Base-by-base conservation (phyloP, 2,888 invertebrate genomes). In the Trachelus stipa region DNA sequence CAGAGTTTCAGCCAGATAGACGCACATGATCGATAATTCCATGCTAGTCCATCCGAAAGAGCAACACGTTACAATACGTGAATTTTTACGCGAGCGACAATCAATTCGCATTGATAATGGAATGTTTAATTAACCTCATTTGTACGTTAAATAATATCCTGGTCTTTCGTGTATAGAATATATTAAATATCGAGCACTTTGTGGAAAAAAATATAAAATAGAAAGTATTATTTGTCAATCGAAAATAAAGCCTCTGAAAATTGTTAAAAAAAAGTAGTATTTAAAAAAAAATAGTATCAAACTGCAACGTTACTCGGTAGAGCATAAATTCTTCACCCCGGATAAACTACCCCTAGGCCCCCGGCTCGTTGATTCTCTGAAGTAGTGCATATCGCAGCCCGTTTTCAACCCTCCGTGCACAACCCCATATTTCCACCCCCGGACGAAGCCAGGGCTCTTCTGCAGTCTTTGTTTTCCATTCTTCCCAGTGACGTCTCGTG, bases 391-490 rank as follows among this genome's bases (percentile, higher is more conserved):
- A 56, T 56, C 56, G 56, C 23, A 15, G 71, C 71, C 33, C 71
- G 31, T 34, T 71, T 69, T 31, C 33, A 71, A 33, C 71, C 33
- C 71, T 71, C 85, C 82, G 82, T 85, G 85, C 85, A 83, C 88
- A 86, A 84, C 88, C 90, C 89, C 84, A 81, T 87, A 85, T 85
- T 87, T 71, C 33, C 71, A 71, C 31, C 71, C 71, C 71, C 71
- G 88, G 90, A 90, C 89, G 89, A 87, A 88, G 87, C 89, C 88
- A 89, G 89, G 86, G 87, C 87, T 88, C 87, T 88, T 88, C 88
- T 88, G 87, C 86, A 83, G 89, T 88, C 91, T 91, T 91, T 91
- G 91, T 91, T 91, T 91, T 90, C 91, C 88, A 89, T 90, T 90
- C 89, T 90, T 90, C 88, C 84, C 90, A 91, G 91, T 91, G 89